Evolutionary conservation across 2,797 vertebrate genomes (phyloP), one percentile per base, ranked within the genome.

Genomic region (Tachyglossus aculeatus): DNA sequence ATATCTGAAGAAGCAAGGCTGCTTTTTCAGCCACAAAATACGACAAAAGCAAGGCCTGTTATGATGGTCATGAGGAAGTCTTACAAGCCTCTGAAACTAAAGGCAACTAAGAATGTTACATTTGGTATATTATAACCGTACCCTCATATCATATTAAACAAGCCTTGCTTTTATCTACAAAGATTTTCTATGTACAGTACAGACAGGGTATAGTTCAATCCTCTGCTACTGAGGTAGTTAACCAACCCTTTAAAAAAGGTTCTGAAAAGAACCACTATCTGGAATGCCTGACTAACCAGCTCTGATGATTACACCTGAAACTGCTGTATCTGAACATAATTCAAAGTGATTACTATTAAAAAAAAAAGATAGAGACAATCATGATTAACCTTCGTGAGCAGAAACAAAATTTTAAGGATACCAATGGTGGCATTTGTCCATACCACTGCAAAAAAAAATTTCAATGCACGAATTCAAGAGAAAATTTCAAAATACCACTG

Each of bases 221-320:
- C 98, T 99, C 98, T 96, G 96, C 92, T 97, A 99, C 96, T 98
- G 98, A 99, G 98, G 97, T 99, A 99, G 97, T 98, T 97, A 98
- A 99, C 96, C 96, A 97, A 99, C 96, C 96, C 97, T 98, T 98
- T 97, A 92, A 97, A 94, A 98, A 97, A 95, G 96, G 97, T 98
- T 98, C 97, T 98, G 95, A 99, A 99, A 98, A 99, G 97, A 99
- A 99, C 97, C 96, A 98, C 96, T 97, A 97, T 98, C 96, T 98
- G 98, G 98, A 99, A 99, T 98, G 97, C 97, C 97, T 98, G 96
- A 98, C 97, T 97, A 96, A 98, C 96, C 95, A 96, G 95, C 95
- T 95, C 95, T 98, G 97, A 97, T 96, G 97, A 98, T 97, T 98
- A 98, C 97, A 99, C 97, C 96, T 95, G 95, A 96, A 96, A 96